Evolutionary conservation across 2,888 invertebrate species (phyloP), one percentile per base, ranked within the genome.

Genomic region (Phaonia tiefii): DNA sequence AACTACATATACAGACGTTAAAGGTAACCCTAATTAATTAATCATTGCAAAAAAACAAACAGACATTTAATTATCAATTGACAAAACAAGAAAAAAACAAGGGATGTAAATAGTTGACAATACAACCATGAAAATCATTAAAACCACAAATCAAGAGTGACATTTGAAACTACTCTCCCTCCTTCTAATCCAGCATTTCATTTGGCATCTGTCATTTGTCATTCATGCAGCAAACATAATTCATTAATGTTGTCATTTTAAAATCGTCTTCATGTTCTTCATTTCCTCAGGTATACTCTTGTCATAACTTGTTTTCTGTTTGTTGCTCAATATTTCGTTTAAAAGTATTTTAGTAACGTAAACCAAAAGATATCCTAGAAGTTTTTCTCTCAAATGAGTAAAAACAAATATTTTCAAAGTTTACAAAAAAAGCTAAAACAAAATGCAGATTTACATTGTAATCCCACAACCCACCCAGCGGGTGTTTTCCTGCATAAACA

Each of bases 91-190:
- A 54, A 82, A 54, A 77, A 84, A 85, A 87, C 87, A 87, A 86
- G 86, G 87, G 86, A 87, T 87, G 87, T 87, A 86, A 86, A 87
- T 86, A 86, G 85, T 86, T 85, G 87, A 87, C 87, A 87, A 87
- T 87, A 87, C 85, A 85, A 82, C 70, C 71, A 82, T 80, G 82
- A 83, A 77, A 77, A 75, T 76, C 75, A 81, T 78, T 56, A 75
- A 77, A 70, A 37, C 49, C 56, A 74, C 26, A 63, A 60, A 39
- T 58, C 22, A 49, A 60, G 72, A 76, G n/a, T 26, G 22, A 39
- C 39, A 44, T 60, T 42, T 60, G 1, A 8, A 60, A 49, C 22
- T 22, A 51, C 51, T 25, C 22, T 4, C 13, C 25, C n/a, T 56
- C 22, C 63, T n/a, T n/a, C n/a, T n/a, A n/a, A n/a, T n/a, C 15